Percentiles rank a stretch among this genome's conserved stretches.
phyloP scores from a whole-genome alignment of 2,797 vertebrate species.

The Acanthis flammea region DNA sequence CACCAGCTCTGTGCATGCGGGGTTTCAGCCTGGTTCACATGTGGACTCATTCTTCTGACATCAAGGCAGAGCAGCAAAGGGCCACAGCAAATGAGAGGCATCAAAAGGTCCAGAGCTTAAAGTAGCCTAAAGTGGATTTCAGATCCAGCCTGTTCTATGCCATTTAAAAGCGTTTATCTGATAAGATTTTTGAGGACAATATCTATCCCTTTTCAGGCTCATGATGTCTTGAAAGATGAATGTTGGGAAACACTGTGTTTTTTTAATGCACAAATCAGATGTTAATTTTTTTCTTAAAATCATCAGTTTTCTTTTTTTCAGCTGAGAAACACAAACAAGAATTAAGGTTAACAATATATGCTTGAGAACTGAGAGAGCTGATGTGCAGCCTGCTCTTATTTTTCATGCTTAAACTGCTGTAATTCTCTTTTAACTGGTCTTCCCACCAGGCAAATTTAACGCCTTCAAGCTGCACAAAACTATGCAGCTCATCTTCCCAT shows the following conservation, averaged over 20 bases:
- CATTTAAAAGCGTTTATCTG: not conserved
- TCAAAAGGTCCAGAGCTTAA: not conserved
- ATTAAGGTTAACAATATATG: conserved; percentile 42
- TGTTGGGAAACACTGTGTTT: not conserved
- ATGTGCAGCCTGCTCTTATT: conserved; percentile 52
- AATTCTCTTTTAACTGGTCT: conserved; percentile 77
- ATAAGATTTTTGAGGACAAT: not conserved
- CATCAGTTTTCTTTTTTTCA: not conserved
- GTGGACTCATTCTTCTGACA: not conserved
- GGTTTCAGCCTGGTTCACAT: not conserved
- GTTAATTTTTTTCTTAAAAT: not conserved
- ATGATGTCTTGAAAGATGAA: not conserved
- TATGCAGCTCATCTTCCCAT: conserved; percentile 64
- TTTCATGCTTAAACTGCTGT: conserved; percentile 63
- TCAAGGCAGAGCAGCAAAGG: not conserved
- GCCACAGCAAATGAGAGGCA: not conserved
- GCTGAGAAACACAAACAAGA: conserved; percentile 21
- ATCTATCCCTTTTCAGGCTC: not conserved
- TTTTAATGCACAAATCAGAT: not conserved
- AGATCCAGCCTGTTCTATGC: not conserved
- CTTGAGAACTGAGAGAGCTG: conserved; percentile 31
- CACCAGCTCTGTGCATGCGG: rapidly evolving
- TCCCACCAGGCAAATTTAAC: conserved; percentile 74
- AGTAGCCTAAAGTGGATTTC: not conserved
- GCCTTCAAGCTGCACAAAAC: conserved; percentile 63